A percentile compares a stretch with the other conserved stretches of the same genome.
Conservation (phyloP, 2,797 vertebrate species). For the Sitta carolinensis region DNA sequence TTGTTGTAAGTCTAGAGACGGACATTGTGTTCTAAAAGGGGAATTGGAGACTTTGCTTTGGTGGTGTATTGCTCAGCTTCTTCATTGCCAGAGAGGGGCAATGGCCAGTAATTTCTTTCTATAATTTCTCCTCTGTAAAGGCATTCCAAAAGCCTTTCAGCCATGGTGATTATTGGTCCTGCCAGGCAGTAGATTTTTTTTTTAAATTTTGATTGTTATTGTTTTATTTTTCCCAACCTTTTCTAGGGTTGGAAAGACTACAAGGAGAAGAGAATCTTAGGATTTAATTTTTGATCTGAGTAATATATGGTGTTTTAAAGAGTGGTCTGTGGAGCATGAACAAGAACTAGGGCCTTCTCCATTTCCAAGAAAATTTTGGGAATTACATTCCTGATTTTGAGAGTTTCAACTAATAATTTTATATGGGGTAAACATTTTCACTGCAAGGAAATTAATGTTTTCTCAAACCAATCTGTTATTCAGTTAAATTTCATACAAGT, state of each 20-base stretch:
- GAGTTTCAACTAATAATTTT: background rate
- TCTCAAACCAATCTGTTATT: background rate
- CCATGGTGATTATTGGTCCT: background rate
- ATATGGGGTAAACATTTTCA: background rate
- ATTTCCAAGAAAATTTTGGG: background rate
- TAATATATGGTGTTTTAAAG: background rate
- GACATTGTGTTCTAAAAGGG: background rate
- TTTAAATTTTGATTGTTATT: accelerated
- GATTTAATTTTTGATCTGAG: background rate
- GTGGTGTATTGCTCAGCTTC: background rate
- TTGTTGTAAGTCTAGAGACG: background rate
- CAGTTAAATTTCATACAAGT: background rate
- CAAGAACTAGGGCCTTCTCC: background rate
- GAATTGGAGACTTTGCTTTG: background rate
- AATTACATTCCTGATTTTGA: background rate
- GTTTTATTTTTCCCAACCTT: background rate
- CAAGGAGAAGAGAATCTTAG: background rate
- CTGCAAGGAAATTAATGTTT: background rate
- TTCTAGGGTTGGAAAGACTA: background rate
- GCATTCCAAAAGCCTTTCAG: background rate
- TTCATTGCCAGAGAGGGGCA: background rate
- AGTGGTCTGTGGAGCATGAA: background rate
- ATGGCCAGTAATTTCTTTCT: background rate
- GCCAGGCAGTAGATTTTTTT: background rate
- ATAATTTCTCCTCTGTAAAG: background rate